Base-by-base conservation (phyloP, 1,140 invertebrate species). In the Camponotus floridanus region DNA sequence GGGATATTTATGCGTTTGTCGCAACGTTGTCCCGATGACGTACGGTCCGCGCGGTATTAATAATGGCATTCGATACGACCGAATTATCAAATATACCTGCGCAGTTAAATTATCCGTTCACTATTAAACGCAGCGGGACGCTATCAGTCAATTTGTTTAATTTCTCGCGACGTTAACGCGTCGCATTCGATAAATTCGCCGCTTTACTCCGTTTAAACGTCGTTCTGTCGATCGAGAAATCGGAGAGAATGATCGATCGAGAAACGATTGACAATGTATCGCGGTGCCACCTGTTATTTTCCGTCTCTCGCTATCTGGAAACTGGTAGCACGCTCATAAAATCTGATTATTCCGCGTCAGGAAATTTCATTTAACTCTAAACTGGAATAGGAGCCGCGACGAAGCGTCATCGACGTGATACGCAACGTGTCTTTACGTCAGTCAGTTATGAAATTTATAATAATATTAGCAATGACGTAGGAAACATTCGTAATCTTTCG, bases 101-200 rank as follows among this genome's bases (percentile, higher is more conserved):
- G 39, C 68, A 74, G 68, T 74, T 33, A 74, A 83, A 83, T 74
- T 83, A 73, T 83, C 79, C 55, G 15, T 8, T 11, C 55, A 59
- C 31, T 55, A 74, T 83, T 83, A 83, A 74, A 61, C 57, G 55
- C 79, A 73, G 79, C 79, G 31, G 79, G 57, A 45, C 42, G 79
- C 79, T 73, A 83, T 83, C 79, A 83, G 79, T 83, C 79, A 83
- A 83, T 83, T 83, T 83, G 79, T 59, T 83, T 83, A 73, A 73
- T 81, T 81, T 83, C 79, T 83, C 79, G 67, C 79, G 68, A 83
- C 79, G 79, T 74, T 59, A 36, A 74, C 57, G 68, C 11, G 18
- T 18, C 26, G 11, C 36, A 31, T 45, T 11, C 18, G 59, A 36
- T 79, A 48, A 51, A 45, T 80, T 55, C 55, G 48, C 26, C 45